These are phyloP conservation scores for Melanotaenia maccullochi DNA, from an alignment of 2,797 vertebrate species.

Conservation along the genomic window DNA sequence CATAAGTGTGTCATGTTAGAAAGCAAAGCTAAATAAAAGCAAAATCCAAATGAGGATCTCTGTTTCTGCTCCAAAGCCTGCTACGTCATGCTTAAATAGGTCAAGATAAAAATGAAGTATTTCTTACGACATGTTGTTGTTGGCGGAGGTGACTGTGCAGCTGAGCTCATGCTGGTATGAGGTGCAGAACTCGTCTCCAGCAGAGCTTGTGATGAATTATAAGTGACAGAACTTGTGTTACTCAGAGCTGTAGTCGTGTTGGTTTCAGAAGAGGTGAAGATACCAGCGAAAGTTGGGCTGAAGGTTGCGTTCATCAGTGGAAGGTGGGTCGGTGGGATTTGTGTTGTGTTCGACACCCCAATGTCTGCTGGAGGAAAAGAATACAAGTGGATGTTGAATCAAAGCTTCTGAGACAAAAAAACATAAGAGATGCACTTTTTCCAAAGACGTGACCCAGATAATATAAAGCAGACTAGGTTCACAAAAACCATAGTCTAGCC, in stretches of 20 bases:
- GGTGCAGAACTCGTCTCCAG: slow-evolving; percentile 27
- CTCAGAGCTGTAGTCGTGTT: slow-evolving; percentile 32
- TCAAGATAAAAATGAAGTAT: neutral
- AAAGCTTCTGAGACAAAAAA: neutral
- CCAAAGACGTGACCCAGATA: no score
- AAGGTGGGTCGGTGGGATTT: neutral
- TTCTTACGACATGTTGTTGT: slow-evolving; percentile 60
- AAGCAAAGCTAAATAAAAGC: no score
- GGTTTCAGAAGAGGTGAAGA: slow-evolving; percentile 27
- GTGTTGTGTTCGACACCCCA: neutral
- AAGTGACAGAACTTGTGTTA: slow-evolving; percentile 27
- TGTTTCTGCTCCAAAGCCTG: neutral
- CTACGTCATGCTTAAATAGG: neutral
- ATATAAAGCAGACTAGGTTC: no score
- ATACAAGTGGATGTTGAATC: neutral
- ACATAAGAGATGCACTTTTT: neutral
- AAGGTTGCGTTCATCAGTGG: slow-evolving; percentile 18
- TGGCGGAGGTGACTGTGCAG: slow-evolving; percentile 17
- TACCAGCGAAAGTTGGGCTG: slow-evolving; percentile 5
- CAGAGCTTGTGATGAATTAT: slow-evolving; percentile 24
- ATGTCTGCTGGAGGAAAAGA: slow-evolving; percentile 30
- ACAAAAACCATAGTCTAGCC: no score
- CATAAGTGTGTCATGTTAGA: no score
- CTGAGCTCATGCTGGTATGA: slow-evolving; percentile 23
- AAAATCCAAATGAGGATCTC: no score